These are phyloP conservation scores for Neoaliturus tenellus DNA, from an alignment of 2,888 invertebrate genomes.

Conservation along the genomic window DNA sequence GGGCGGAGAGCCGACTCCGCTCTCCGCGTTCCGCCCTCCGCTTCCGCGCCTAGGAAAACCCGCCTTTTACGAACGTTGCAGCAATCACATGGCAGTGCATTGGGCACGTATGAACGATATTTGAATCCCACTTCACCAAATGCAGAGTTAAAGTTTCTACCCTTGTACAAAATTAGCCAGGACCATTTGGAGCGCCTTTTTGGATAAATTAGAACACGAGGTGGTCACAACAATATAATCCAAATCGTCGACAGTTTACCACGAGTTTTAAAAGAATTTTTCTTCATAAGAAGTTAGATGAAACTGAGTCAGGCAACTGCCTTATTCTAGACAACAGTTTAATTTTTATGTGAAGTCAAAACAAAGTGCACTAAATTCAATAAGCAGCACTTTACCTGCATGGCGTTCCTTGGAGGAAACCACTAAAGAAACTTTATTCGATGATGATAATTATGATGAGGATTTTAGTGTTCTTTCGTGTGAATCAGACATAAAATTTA, in stretches of 20 bases:
- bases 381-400: neutral
- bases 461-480: too few species aligned
- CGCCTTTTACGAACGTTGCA: too few species aligned
- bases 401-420: neutral
- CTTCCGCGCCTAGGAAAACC: too few species aligned
- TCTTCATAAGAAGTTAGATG: conserved; percentile 3
- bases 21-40: too few species aligned
- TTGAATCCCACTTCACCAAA: neutral
- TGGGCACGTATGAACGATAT: neutral
- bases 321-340: conserved; percentile 3
- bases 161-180: conserved; percentile 49
- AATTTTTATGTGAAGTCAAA: neutral
- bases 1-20: too few species aligned
- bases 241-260: conserved; percentile 54
- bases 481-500: too few species aligned
- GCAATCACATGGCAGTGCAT: too few species aligned
- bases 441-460: too few species aligned
- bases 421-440: neutral
- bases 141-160: conserved; percentile 22
- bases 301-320: too few species aligned
- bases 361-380: neutral
- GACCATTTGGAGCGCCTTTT: conserved; percentile 57
- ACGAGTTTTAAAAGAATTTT: conserved; percentile 29
- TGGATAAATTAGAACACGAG: conserved; percentile 39
- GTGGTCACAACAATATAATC: conserved; percentile 59